Conservation (phyloP, 2,797 vertebrate genomes). For the Epinephelus malabaricus region DNA sequence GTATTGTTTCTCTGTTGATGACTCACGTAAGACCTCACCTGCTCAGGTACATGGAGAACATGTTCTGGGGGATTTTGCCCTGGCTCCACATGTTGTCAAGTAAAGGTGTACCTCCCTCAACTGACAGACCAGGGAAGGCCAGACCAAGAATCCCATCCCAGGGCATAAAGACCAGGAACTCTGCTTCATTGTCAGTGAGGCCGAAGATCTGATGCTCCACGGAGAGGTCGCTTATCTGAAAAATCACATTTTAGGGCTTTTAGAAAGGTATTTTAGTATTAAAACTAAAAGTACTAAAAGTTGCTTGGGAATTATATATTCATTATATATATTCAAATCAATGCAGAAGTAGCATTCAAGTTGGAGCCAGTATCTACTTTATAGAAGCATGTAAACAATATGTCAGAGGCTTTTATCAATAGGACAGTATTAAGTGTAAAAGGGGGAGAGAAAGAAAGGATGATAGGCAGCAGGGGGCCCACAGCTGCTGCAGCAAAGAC, state of each 20-base stretch:
- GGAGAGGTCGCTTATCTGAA: slow-evolving; percentile 47
- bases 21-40: slow-evolving; percentile 10
- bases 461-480: too few relatives aligned
- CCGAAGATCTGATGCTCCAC: slow-evolving; percentile 62
- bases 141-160: slow-evolving; percentile 66
- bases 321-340: background rate
- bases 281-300: background rate
- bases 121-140: slow-evolving; percentile 48
- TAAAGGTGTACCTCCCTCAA: slow-evolving; percentile 34
- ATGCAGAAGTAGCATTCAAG: too few relatives aligned
- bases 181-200: slow-evolving; percentile 31
- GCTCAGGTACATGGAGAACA: slow-evolving; percentile 69
- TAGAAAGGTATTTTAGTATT: background rate
- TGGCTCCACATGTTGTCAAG: slow-evolving; percentile 60
- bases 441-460: too few relatives aligned
- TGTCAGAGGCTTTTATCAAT: too few relatives aligned
- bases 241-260: background rate
- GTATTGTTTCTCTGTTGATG: background rate
- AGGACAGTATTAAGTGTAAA: too few relatives aligned
- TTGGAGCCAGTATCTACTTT: background rate
- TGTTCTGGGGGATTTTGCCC: slow-evolving; percentile 39
- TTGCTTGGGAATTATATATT: background rate
- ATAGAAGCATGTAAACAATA: background rate
- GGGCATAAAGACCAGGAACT: slow-evolving; percentile 25
- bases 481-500: too few relatives aligned